A percentile compares a stretch with the other conserved stretches of the same genome.
Conservation (phyloP, 2,888 invertebrate genomes). For the Sericinus montela region DNA sequence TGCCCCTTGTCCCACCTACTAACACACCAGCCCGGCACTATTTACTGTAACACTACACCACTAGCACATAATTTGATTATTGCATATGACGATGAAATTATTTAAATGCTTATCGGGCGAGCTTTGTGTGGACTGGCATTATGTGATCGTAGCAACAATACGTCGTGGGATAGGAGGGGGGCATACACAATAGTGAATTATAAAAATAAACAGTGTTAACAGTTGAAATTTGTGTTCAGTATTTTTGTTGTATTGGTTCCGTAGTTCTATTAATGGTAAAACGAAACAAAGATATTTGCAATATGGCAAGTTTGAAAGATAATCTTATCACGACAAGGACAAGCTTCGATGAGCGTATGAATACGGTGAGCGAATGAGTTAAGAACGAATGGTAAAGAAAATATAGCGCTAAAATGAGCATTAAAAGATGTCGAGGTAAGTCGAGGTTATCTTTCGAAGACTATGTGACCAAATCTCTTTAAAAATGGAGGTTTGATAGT, state of each 20-base stretch:
- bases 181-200: not conserved
- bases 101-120: conserved; percentile 22
- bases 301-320: no score
- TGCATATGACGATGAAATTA: conserved; percentile 16
- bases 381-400: no score
- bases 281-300: no score
- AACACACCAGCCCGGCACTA: not conserved
- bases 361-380: no score
- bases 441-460: no score
- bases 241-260: not conserved
- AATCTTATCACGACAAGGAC: no score
- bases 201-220: not conserved
- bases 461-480: no score
- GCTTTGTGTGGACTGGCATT: conserved; percentile 7
- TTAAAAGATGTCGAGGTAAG: no score
- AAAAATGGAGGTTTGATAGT: no score
- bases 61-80: conserved; percentile 15
- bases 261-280: no score
- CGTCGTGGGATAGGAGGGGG: not conserved
- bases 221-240: not conserved
- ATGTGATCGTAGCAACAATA: conserved; percentile 2
- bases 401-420: no score
- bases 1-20: not conserved
- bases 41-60: conserved; percentile 17
- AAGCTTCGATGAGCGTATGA: no score